phyloP scores from a whole-genome alignment of 2,113 vertebrate genomes.

The Xyrauchen texanus region DNA sequence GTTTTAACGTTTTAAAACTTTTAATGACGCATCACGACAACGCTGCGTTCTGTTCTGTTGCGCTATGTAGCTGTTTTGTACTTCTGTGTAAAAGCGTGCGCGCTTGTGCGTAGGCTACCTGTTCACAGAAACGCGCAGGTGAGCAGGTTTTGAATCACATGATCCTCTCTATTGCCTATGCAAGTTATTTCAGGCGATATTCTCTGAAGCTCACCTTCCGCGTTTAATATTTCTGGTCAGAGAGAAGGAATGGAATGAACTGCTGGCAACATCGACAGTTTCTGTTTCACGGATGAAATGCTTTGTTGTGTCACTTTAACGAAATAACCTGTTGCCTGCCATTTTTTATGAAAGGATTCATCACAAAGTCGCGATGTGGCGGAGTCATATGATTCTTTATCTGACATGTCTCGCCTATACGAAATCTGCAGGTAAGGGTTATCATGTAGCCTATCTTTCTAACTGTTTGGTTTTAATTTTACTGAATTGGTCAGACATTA shows the following conservation, averaged over 20 bases:
- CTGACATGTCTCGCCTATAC: constrained; percentile 3
- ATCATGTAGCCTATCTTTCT: too few relatives aligned
- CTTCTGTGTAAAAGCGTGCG: too few relatives aligned
- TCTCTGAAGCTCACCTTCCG: not conserved
- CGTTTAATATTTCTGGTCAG: not conserved
- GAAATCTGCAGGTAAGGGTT: constrained; percentile 30
- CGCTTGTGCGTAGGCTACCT: not conserved
- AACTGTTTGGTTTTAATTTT: not conserved
- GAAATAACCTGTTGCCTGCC: not conserved
- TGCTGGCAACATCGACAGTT: not conserved
- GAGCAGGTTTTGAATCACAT: constrained; percentile 1
- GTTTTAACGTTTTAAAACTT: too few relatives aligned
- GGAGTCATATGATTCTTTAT: constrained; percentile 5
- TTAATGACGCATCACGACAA: too few relatives aligned
- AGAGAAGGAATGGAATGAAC: not conserved
- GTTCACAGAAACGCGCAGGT: constrained; percentile 12
- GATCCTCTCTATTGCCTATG: not conserved
- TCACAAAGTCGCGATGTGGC: constrained; percentile 21
- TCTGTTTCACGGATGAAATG: not conserved
- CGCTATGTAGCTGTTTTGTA: too few relatives aligned
- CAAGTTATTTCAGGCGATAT: not conserved
- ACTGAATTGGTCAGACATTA: too few relatives aligned
- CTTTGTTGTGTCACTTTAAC: not conserved
- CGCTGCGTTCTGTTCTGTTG: too few relatives aligned
- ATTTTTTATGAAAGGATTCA: constrained; percentile 1